Evolutionary conservation across 2,797 vertebrate species (phyloP), one percentile per base, ranked within the genome.

Genomic region (Sparidentex hasta): DNA sequence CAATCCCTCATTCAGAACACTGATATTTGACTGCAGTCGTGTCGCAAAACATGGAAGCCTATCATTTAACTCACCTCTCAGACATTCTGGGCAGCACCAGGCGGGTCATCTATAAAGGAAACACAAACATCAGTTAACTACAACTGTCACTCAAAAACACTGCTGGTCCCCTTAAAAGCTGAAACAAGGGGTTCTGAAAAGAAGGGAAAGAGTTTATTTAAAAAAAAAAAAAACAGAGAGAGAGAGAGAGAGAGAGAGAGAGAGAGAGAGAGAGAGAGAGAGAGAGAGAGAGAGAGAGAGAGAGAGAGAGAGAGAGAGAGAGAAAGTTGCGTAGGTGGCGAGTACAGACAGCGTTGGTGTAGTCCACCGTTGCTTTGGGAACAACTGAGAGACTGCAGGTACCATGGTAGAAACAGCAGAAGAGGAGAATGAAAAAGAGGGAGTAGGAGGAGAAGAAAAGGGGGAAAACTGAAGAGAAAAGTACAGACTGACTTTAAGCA

Each of bases 21-120:
- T 48, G 58, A 76, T 65, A 27, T 82, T 56, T 65, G 57, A 87
- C 77, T 80, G 71, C 86, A 90, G 88, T 90, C 83, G 72, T 76
- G 80, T 88, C 71, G 64, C 80, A 90, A 80, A 86, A 74, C 83
- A 86, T 87, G 77, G 66, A 85, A 72, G 74, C 67, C 55, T 2
- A 21, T 64, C 38, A 74, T 69, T 81, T 23, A 81, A 88, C 98
- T 98, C 95, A 99, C 98, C 97, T 98, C 90, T 96, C 94, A 83
- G 95, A 94, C 98, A 99, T 99, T 91, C 96, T 88, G 67, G 98
- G 98, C 95, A 99, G 94, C 87, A 99, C 97, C 93, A 99, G 77
- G 27, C 90, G 96, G 90, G 98, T 99, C 98, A 99, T 98, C 98
- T 99, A 9, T 83, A 69, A 94, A 52, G 16, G 82, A 69, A 94